Base-by-base conservation (phyloP, 1,140 invertebrate species). In the Drosophila aff. region DNA sequence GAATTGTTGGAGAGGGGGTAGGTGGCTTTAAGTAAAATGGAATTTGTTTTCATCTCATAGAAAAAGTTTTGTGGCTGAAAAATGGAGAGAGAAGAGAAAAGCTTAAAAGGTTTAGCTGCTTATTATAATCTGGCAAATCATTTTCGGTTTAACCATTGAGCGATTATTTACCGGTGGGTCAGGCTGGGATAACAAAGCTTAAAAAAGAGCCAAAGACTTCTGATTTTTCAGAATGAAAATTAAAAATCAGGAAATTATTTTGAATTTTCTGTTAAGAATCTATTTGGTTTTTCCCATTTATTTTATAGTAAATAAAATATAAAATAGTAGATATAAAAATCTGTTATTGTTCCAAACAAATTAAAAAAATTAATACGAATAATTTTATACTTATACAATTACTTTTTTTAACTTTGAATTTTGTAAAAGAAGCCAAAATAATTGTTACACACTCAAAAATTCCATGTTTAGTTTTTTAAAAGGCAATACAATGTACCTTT, bases 21-120 rank as follows among this genome's bases (percentile, higher is more conserved):
- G 43, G 50, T 21, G 52, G 26, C 53, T 26, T 2, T 41, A 72
- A 73, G 69, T 72, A 60, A 73, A 73, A 73, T 73, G 69, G 69
- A 73, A 73, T 73, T 73, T 73, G 69, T 72, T 72, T 73, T 73
- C 67, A 73, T 72, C 69, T 73, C 68, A 58, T 72, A 57, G 67
- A 52, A 73, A 73, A 73, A 73, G 68, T 60, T 73, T 73, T 73
- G 53, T 18, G 46, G 71, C 57, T 61, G 46, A 36, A 31, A 52
- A 72, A 49, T 31, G 67, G 28, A 9, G 15, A 33, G 68, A n/a
- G 46, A 33, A 36, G 38, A 60, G 33, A 38, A 55, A 72, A 61
- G 69, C 67, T 72, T 72, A 72, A 73, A 73, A 61, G 69, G 69
- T 50, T 73, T 73, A 73, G 53, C 53, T 43, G 44, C 69, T 73